Evolutionary conservation across 2,113 vertebrate genomes (phyloP), one percentile per base, ranked within the genome.

Genomic region (Hystrix cristata): DNA sequence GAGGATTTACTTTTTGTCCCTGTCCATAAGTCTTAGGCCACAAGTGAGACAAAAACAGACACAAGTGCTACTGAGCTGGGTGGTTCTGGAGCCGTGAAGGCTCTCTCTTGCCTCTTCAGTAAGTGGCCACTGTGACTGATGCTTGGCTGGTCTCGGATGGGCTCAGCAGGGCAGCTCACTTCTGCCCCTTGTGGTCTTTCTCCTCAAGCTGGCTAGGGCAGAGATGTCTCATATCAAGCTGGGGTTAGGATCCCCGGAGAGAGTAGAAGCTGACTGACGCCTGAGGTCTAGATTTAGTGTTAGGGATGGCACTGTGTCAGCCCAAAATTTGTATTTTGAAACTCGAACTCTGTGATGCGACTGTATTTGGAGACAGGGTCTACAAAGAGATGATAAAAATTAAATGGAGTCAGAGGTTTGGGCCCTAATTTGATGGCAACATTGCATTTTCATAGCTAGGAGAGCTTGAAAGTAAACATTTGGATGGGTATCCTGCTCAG

Each of bases 391-490:
- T 60, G 53, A 79, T 85, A 87, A 88, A 88, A 27, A n/a, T 67
- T 67, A 51, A 89, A 65, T 65, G 55, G 72, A 34, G 31, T 34
- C 15, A 53, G 79, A 78, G 83, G 46, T 16, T 16, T 74, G 71
- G 71, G 71, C 71, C 43, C 12, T 46, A 25, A 74, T 74, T 43
- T 27, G 55, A 19, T 46, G 57, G 59, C 62, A 82, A 74, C 23
- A 53, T 2, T 72, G 27, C 7, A 29, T 84, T 84, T 87, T 81
- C 43, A 87, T 67, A 55, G 29, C 53, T 88, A 38, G n/a, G 80
- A 78, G 88, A 85, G 1, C 53, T 65, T 89, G n/a, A 76, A 86
- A 71, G 48, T 25, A 71, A 86, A 48, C 60, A 90, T 95, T 80
- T 92, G 62, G 80, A 53, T 64, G 81, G 67, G 1, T 51, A 55